Evolutionary conservation across 2,797 vertebrate genomes (phyloP).

Genomic region (Tapera naevia): DNA sequence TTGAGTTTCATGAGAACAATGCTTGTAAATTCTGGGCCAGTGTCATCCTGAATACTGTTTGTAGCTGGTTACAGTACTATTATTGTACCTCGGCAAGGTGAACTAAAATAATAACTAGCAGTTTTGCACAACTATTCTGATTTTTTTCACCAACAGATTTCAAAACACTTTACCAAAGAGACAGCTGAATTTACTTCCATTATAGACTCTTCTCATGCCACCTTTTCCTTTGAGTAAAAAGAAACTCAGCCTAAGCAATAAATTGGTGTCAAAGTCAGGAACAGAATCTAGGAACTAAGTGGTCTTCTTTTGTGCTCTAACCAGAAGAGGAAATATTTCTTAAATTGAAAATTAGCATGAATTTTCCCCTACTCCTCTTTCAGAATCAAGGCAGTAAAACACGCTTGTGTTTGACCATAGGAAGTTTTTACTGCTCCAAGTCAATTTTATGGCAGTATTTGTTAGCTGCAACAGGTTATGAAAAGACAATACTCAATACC

Average conservation of each 20-base stretch:
- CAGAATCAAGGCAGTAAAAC: conserved; percentile 15
- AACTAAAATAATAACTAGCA: background rate
- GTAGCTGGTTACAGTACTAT: fast-evolving
- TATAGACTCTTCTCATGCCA: background rate
- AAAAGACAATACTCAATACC: background rate
- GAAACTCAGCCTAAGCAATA: background rate
- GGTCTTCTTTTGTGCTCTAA: background rate
- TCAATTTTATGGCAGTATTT: background rate
- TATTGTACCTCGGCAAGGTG: background rate
- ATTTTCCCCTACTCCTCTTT: background rate
- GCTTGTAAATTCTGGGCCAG: background rate
- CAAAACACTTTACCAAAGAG: background rate
- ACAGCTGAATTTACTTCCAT: background rate
- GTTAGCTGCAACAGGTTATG: background rate
- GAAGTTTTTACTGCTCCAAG: background rate
- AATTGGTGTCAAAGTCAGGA: background rate
- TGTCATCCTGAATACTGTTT: background rate
- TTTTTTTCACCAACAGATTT: background rate
- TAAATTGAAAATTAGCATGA: background rate
- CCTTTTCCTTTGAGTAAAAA: background rate
- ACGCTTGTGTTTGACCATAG: background rate
- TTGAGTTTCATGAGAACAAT: background rate
- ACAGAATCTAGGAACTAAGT: background rate
- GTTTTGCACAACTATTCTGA: background rate
- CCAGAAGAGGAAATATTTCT: background rate